Percentiles rank a stretch among this genome's conserved stretches.
Conservation (phyloP, 2,113 vertebrate species). For the Actinemys pallida region DNA sequence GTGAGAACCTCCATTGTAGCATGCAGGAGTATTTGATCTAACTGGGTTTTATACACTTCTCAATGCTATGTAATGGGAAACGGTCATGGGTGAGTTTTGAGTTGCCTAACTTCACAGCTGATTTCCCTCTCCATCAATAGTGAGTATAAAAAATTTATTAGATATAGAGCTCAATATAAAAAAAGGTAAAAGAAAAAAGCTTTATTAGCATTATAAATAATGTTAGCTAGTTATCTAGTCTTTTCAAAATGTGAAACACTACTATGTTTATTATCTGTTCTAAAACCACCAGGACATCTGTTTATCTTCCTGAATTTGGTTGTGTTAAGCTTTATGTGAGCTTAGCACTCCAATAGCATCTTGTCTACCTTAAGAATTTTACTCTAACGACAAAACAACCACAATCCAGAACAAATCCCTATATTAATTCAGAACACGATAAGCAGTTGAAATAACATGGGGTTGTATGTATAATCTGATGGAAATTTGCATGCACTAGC, state of each 20-base stretch:
- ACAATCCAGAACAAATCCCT: neutral
- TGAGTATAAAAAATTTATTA: accelerated
- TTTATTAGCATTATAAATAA: neutral
- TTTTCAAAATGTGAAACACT: neutral
- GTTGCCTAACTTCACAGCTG: neutral
- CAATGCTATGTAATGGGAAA: neutral
- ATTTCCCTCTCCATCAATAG: neutral
- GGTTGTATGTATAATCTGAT: neutral
- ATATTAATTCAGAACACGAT: neutral
- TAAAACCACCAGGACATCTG: neutral
- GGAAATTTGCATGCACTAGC: neutral
- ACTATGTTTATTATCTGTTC: neutral
- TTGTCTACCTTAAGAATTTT: neutral
- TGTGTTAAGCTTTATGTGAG: neutral
- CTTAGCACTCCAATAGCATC: neutral
- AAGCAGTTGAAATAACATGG: neutral
- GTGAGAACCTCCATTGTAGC: neutral
- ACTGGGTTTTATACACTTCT: accelerated
- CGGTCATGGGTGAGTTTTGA: too few species aligned
- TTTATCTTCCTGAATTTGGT: neutral
- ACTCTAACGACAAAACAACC: neutral
- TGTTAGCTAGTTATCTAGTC: neutral
- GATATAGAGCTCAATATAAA: neutral
- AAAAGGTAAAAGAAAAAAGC: neutral
- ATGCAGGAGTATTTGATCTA: neutral